Evolutionary conservation across 2,888 invertebrate genomes (phyloP), one percentile per base, ranked within the genome.

Genomic region (Stomorhina lunata): DNA sequence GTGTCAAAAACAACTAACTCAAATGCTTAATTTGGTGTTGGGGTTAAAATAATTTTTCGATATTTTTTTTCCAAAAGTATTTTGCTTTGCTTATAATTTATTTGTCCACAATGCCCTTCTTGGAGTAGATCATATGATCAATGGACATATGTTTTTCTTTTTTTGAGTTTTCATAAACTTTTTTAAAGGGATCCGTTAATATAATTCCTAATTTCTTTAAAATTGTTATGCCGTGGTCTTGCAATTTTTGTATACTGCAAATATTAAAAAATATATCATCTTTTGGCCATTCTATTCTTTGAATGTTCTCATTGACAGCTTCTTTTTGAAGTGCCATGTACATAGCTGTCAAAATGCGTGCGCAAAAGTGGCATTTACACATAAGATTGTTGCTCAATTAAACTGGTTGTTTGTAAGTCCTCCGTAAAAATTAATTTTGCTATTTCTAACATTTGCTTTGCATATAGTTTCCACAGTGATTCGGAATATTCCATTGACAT

Each of bases 41-140:
- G 34, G 2, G 34, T 34, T 34, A 34, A 37, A 37, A 37, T 37
- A 37, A 37, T 12, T 10, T 37, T 4, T 37, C 37, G 3, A 9
- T 37, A 37, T 37, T 37, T 37, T 25, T 37, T 22, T 27, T 43
- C 61, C 40, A 40, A n/a, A 40, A 29, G 22, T 29, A 65, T 65
- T 43, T 65, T 7, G 65, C 20, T 65, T 65, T 10, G 65, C 48
- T 27, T 65, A 48, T 2, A 15, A 20, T 65, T 45, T 45, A 15
- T 27, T 6, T 17, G 15, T 27, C 48, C 43, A 17, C 48, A 65
- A 65, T 65, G 48, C 4, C 65, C 48, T 25, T 27, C 27, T 9
- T 4, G 9, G 9, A 45, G 17, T 34, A 12, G 34, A 34, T 34
- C 34, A 34, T 34, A 12, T 3, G 9, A 12, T 12, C 12, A 12